Evolutionary conservation across 2,888 invertebrate species (phyloP), one percentile per base, ranked within the genome.

Genomic region (Neoascia interrupta): DNA sequence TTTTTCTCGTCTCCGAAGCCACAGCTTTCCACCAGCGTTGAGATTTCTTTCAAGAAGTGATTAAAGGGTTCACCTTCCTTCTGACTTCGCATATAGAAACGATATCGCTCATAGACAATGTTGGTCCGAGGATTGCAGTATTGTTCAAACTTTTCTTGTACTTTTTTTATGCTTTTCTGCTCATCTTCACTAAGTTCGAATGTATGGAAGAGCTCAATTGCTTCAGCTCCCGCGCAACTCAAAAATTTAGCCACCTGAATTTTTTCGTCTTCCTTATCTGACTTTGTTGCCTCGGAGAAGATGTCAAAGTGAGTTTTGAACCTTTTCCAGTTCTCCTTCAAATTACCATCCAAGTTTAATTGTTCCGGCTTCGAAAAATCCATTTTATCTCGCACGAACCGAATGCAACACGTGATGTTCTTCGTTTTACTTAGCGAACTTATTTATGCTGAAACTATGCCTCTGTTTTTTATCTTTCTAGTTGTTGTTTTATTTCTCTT

Each of bases 41-140:
- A 23, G 3, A 54, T 53, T 8, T 36, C 37, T 3, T 53, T 53
- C 10, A 51, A 3, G 3, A 51, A 51, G 13, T 51, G 51, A 10
- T 53, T 37, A 15, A 53, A 53, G 0, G 23, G 15, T 37, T 53
- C 47, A 1, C 28, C 28, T 37, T 37, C 82, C 43, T 69, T 79
- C 66, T 85, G 84, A 3, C 64, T 49, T 16, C 84, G 81, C 41
- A 72, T 82, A 39, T 83, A 81, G 60, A 85, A 84, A 19, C 73
- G 45, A 51, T 76, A n/a, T n/a, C n/a, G n/a, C n/a, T n/a, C n/a
- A n/a, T n/a, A n/a, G n/a, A n/a, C n/a, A n/a, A n/a, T n/a, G n/a
- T n/a, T n/a, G n/a, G n/a, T n/a, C n/a, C n/a, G n/a, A 82, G 81
- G 82, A 15, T 53, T 58, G 39, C 68, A 68, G 31, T 76, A 81